Conservation (phyloP, 2,888 invertebrate genomes). For the Ichneumoninae sp. region DNA sequence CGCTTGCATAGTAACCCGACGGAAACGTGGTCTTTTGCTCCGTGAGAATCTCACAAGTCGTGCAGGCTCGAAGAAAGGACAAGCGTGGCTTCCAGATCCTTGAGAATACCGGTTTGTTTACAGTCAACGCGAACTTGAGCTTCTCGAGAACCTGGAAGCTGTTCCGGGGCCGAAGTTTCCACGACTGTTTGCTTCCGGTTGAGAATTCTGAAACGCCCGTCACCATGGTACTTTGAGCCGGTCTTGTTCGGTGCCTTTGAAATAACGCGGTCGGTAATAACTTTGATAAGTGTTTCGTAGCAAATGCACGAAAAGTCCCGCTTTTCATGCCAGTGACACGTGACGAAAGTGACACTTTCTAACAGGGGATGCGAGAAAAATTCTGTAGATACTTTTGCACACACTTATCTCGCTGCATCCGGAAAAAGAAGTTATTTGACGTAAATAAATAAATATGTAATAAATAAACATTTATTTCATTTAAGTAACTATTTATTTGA, state of each 20-base stretch:
- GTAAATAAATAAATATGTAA: too few relatives aligned
- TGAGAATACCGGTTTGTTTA: constrained; percentile 33
- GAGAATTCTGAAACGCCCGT: constrained; percentile 5
- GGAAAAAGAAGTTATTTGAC: too few relatives aligned
- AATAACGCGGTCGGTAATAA: not conserved
- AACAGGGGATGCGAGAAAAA: too few relatives aligned
- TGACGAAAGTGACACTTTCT: too few relatives aligned
- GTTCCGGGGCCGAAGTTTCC: not conserved
- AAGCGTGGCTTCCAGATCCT: constrained; percentile 17
- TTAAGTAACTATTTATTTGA: too few relatives aligned
- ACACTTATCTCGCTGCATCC: too few relatives aligned
- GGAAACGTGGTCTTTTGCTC: not conserved
- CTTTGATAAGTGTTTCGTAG: too few relatives aligned
- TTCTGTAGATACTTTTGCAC: too few relatives aligned
- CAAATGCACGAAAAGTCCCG: too few relatives aligned
- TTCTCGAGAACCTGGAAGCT: constrained; percentile 30
- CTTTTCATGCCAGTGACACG: too few relatives aligned
- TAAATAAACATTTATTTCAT: too few relatives aligned
- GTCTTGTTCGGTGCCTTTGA: not conserved
- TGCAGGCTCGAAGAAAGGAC: not conserved
- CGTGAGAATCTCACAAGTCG: not conserved
- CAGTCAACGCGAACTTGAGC: constrained; percentile 16
- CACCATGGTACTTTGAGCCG: not conserved
- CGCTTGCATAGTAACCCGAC: not conserved
- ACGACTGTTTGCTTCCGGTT: not conserved